These are phyloP conservation scores for Notiomystis cincta DNA, from an alignment of 2,113 vertebrate genomes.

Conservation along the genomic window DNA sequence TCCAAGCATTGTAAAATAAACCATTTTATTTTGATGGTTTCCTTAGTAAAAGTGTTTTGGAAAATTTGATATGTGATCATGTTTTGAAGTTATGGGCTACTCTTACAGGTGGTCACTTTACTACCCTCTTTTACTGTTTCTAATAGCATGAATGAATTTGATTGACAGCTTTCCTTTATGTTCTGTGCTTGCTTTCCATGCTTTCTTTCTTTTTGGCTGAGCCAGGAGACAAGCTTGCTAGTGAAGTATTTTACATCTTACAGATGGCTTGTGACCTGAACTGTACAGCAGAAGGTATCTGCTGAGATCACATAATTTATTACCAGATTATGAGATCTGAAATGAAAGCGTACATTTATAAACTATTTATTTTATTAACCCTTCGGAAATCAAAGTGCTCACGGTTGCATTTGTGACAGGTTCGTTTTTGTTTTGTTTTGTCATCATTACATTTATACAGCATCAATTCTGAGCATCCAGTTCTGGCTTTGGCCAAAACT, in stretches of 20 bases:
- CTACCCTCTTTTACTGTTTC: slow-evolving; percentile 21
- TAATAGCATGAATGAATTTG: slow-evolving; percentile 57
- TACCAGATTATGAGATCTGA: slow-evolving; percentile 84
- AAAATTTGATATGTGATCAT: not conserved
- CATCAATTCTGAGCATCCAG: slow-evolving; percentile 23
- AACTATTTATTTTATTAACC: slow-evolving; percentile 57
- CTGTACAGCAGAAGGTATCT: slow-evolving; percentile 99
- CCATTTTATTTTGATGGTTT: not conserved
- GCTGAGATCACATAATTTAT: slow-evolving; percentile 88
- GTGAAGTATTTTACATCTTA: slow-evolving; percentile 97
- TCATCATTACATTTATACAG: slow-evolving; percentile 38
- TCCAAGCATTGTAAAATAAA: not conserved
- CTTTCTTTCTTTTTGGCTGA: slow-evolving; percentile 83
- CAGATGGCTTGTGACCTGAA: slow-evolving; percentile 98
- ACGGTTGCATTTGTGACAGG: slow-evolving; percentile 52
- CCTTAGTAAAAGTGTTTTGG: not conserved
- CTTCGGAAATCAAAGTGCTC: slow-evolving; percentile 58
- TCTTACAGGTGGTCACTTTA: not conserved
- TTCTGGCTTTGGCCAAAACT: slow-evolving; percentile 33
- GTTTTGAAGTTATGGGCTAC: not conserved
- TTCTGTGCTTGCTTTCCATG: slow-evolving; percentile 78
- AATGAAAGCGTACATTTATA: slow-evolving; percentile 61
- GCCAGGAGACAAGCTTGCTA: slow-evolving; percentile 91
- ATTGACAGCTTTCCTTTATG: slow-evolving; percentile 71
- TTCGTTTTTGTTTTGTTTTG: slow-evolving; percentile 46